phyloP scores from a whole-genome alignment of 2,797 vertebrate genomes.

The Australoheros facetus region DNA sequence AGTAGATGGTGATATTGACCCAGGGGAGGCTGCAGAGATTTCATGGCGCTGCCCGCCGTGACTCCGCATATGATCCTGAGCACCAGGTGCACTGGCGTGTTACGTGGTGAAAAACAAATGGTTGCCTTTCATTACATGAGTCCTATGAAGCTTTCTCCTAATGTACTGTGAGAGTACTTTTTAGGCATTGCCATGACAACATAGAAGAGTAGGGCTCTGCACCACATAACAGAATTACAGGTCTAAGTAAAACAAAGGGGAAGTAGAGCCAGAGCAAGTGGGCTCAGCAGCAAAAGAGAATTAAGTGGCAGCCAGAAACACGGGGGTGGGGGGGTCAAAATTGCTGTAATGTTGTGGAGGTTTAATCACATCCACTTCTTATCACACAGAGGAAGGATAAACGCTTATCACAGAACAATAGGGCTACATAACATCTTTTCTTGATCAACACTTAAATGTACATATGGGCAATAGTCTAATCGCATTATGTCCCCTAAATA shows the following conservation, averaged over 20 bases:
- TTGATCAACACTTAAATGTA: background rate
- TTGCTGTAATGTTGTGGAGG: background rate
- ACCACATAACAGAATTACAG: conserved; percentile 37
- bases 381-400: background rate
- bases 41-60: background rate
- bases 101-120: conserved; percentile 19
- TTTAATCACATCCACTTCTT: background rate
- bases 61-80: conserved; percentile 31
- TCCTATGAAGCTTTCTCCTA: conserved; percentile 21
- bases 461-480: background rate
- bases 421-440: background rate
- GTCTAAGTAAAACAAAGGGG: conserved; percentile 36
- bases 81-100: conserved; percentile 18
- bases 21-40: background rate
- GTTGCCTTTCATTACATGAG: conserved; percentile 20
- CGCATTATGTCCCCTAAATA: background rate
- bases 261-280: conserved; percentile 27
- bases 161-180: conserved; percentile 33
- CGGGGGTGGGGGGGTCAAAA: background rate
- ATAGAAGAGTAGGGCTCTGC: conserved; percentile 13
- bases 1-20: conserved; percentile 12
- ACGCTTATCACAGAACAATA: background rate
- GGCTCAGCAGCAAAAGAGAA: conserved; percentile 23
- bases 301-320: conserved; percentile 20
- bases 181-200: conserved; percentile 70